Evolutionary conservation across 2,888 invertebrate species (phyloP).

Genomic region (Tipula helvola): DNA sequence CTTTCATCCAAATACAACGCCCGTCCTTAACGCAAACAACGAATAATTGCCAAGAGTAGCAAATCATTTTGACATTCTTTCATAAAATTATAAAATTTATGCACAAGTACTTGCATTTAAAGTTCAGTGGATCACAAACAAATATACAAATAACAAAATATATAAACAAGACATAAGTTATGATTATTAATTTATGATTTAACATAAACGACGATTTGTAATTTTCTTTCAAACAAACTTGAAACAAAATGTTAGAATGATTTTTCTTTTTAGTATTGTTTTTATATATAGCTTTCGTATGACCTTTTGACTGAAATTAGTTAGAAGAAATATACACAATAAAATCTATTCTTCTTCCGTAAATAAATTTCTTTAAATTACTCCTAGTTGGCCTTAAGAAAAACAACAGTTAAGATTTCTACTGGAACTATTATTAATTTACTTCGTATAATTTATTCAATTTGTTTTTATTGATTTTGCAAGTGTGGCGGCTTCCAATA

Average conservation of each 20-base stretch:
- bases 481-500: background rate
- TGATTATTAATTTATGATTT: background rate
- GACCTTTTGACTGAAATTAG: background rate
- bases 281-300: background rate
- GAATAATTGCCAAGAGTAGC: background rate
- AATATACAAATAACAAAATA: background rate
- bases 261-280: background rate
- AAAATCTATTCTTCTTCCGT: background rate
- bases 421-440: background rate
- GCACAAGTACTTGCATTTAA: background rate
- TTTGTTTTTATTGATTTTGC: background rate
- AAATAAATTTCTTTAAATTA: background rate
- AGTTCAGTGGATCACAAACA: background rate
- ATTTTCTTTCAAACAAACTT: background rate
- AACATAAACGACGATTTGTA: background rate
- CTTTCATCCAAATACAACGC: background rate
- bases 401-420: background rate
- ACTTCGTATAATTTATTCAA: background rate
- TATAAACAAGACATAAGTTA: background rate
- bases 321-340: background rate
- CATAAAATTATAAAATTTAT: background rate
- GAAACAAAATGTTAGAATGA: background rate
- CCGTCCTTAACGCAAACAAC: background rate
- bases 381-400: background rate
- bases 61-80: background rate